phyloP scores from a whole-genome alignment of 1,140 invertebrate species.

The Hesperophylax magnus region DNA sequence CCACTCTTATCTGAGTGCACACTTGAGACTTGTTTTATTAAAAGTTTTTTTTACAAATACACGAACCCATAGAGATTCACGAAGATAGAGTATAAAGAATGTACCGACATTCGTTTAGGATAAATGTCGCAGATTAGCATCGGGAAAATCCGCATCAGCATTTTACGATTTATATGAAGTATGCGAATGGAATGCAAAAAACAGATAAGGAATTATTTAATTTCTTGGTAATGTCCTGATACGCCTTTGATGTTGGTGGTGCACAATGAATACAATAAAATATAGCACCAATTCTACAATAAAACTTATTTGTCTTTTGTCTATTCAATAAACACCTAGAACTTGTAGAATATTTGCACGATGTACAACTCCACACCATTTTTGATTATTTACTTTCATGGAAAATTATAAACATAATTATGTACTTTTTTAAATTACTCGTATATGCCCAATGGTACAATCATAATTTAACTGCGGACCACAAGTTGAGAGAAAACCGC shows the following conservation, averaged over 20 bases:
- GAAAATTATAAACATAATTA: neutral
- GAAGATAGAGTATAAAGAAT: slow-evolving; percentile 5
- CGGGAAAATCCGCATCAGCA: neutral
- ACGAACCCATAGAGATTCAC: neutral
- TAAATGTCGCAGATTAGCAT: slow-evolving; percentile 9
- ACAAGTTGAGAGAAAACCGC: slow-evolving; percentile 40
- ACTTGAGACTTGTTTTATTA: slow-evolving; percentile 1
- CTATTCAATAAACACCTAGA: too few relatives aligned
- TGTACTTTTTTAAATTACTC: neutral
- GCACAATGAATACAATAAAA: neutral
- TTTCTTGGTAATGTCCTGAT: too few relatives aligned
- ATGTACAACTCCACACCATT: too few relatives aligned
- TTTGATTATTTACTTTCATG: neutral
- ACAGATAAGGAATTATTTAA: neutral
- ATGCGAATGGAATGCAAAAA: slow-evolving; percentile 7
- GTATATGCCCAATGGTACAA: neutral
- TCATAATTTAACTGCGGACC: neutral
- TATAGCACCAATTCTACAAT: too few relatives aligned
- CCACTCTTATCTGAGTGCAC: neutral
- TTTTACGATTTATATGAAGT: slow-evolving; percentile 13
- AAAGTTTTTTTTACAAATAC: neutral
- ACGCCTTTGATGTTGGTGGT: neutral
- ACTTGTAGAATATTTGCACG: too few relatives aligned
- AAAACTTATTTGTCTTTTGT: too few relatives aligned
- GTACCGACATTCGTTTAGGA: slow-evolving; percentile 17